These are phyloP conservation scores for Pseudomugil tenellus DNA, from an alignment of 2,797 vertebrate genomes.

Conservation along the genomic window DNA sequence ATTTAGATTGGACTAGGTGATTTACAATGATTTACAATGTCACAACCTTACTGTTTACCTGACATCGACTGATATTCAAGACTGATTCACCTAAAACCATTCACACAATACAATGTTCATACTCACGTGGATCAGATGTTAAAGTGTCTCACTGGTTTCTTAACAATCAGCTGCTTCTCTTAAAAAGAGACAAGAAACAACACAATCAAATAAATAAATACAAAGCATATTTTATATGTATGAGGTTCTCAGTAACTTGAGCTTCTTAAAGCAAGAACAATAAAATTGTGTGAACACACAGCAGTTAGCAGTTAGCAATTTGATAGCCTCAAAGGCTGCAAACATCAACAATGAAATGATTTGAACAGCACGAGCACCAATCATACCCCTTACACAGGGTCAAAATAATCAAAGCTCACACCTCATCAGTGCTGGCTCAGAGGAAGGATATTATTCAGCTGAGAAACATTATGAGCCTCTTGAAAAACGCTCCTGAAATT, in stretches of 20 bases:
- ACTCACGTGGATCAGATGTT: slow-evolving; percentile 15
- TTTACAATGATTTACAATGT: no score
- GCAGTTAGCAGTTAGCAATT: slow-evolving; percentile 22
- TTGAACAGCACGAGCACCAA: slow-evolving; percentile 26
- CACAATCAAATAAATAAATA: neutral
- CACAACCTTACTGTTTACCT: slow-evolving; percentile 11
- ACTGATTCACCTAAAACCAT: slow-evolving; percentile 17
- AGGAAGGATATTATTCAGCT: slow-evolving; percentile 36
- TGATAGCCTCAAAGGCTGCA: slow-evolving; percentile 36
- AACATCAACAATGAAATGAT: slow-evolving; percentile 22
- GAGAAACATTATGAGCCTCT: slow-evolving; percentile 24
- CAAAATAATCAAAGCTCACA: slow-evolving; percentile 49
- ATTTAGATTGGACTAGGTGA: no score
- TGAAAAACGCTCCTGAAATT: slow-evolving; percentile 35
- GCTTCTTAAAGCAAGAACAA: slow-evolving; percentile 6
- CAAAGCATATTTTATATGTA: slow-evolving; percentile 10
- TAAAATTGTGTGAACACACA: slow-evolving; percentile 26
- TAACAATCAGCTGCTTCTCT: neutral
- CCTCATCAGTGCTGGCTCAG: slow-evolving; percentile 45
- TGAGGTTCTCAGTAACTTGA: neutral
- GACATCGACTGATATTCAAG: slow-evolving; percentile 29
- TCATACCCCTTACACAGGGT: slow-evolving; percentile 29
- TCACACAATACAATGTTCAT: slow-evolving; percentile 34
- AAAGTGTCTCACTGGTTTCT: neutral
- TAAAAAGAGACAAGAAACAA: neutral